These are phyloP conservation scores for Panorpa germanica DNA, from an alignment of 2,888 invertebrate species.

Conservation along the genomic window DNA sequence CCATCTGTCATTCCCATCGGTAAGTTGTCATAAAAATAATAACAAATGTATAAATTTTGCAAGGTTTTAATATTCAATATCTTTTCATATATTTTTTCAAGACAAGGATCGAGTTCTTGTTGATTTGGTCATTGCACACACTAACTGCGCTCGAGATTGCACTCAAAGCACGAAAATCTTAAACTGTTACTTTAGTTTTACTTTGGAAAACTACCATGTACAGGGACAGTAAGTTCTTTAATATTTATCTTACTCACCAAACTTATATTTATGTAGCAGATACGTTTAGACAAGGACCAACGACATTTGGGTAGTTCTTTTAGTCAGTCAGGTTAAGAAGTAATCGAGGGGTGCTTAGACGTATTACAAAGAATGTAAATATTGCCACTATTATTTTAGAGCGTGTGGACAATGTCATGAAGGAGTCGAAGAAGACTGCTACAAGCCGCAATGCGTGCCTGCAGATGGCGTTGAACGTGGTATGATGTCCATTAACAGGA, in stretches of 20 bases:
- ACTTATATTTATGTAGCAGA: constrained; percentile 7
- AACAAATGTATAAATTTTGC: no score
- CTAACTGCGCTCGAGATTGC: no score
- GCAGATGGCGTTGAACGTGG: constrained; percentile 27
- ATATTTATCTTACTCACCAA: constrained; percentile 2
- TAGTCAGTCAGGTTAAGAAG: no score
- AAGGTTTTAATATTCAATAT: no score
- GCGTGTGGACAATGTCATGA: constrained; percentile 26
- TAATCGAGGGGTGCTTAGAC: not conserved
- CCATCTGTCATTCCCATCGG: no score
- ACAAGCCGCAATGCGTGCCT: constrained; percentile 26
- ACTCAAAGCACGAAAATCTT: no score
- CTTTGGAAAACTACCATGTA: constrained; percentile 24
- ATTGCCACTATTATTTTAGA: constrained; percentile 15
- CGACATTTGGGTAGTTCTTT: no score
- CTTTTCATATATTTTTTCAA: no score
- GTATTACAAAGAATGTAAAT: not conserved
- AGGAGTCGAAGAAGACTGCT: constrained; percentile 22
- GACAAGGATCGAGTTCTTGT: no score
- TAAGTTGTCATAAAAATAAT: no score
- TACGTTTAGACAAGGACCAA: not conserved
- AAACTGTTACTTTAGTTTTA: constrained; percentile 26
- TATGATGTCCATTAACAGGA: constrained; percentile 26
- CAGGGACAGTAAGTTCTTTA: constrained; percentile 20
- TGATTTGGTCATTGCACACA: no score